Evolutionary conservation across 2,888 invertebrate species (phyloP), one percentile per base, ranked within the genome.

Genomic region (Piscicola geometra): DNA sequence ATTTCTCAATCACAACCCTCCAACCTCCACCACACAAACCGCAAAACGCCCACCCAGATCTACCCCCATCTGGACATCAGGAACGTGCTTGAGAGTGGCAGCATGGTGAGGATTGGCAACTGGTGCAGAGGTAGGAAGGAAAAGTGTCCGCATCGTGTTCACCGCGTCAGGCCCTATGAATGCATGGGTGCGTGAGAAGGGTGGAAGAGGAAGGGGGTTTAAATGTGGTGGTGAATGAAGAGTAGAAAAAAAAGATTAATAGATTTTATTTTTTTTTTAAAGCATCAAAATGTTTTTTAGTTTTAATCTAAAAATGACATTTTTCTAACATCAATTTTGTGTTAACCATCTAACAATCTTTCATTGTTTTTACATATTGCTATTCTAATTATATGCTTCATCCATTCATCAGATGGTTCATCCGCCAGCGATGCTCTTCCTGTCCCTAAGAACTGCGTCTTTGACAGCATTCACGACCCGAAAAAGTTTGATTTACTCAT

Each of bases 351-450:
- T n/a, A n/a, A n/a, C n/a, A n/a, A n/a, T n/a, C n/a, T n/a, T n/a
- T n/a, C n/a, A n/a, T n/a, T n/a, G n/a, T n/a, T n/a, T n/a, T n/a
- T n/a, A n/a, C n/a, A n/a, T n/a, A n/a, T n/a, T n/a, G n/a, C n/a
- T n/a, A n/a, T n/a, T n/a, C n/a, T n/a, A n/a, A n/a, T n/a, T n/a
- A n/a, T n/a, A n/a, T n/a, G n/a, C 30, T 28, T 9, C 30, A 28
- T 64, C 28, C 30, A 25, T 28, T 9, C 21, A 30, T 3, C 9
- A 21, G 97, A 95, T 89, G 97, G 96, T 85, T 94, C 94, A 84
- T 98, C 98, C 90, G 96, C 96, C 88, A 95, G 95, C 85, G 98
- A 98, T 86, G 98, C 98, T 78, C 90, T 99, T 82, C 89, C 98
- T 82, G 98, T 99, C 52, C 98, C 98, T 21, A 94, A 96, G 88